Conservation (phyloP, 1,140 invertebrate genomes). For the Nautilus pompilius region DNA sequence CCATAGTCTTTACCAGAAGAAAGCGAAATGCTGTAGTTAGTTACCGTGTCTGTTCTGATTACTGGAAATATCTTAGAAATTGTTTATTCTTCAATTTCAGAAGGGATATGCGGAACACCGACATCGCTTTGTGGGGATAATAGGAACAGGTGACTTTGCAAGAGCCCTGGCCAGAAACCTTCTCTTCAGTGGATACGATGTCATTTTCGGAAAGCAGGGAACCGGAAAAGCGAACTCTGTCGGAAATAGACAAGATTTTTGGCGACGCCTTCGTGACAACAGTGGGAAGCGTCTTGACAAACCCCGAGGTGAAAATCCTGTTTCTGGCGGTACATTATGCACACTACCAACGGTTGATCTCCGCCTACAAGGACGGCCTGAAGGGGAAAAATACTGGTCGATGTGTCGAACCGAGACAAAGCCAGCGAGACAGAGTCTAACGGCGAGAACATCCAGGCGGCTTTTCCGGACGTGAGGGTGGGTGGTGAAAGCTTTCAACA, state of each 20-base stretch:
- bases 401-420: slow-evolving; percentile 41
- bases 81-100: no score
- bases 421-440: slow-evolving; percentile 27
- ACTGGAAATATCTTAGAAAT: no score
- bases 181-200: slow-evolving; percentile 41
- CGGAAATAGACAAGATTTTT: slow-evolving; percentile 26
- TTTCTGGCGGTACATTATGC: slow-evolving; percentile 40
- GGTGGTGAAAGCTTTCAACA: slow-evolving; percentile 50
- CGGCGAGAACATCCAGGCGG: slow-evolving; percentile 34
- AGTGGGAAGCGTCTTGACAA: background rate
- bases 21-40: no score
- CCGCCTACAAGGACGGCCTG: slow-evolving; percentile 16
- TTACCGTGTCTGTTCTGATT: no score
- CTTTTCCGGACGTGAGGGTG: slow-evolving; percentile 25
- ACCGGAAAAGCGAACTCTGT: slow-evolving; percentile 30
- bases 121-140: slow-evolving; percentile 30
- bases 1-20: no score
- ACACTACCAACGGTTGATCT: slow-evolving; percentile 29
- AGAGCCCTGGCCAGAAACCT: slow-evolving; percentile 41
- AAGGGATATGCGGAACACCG: no score
- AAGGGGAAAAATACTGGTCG: slow-evolving; percentile 38
- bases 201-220: slow-evolving; percentile 43
- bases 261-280: slow-evolving; percentile 30
- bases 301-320: slow-evolving; percentile 9
- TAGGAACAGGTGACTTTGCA: slow-evolving; percentile 50